phyloP scores from a whole-genome alignment of 2,113 vertebrate species.

The Megaptera novaeangliae region DNA sequence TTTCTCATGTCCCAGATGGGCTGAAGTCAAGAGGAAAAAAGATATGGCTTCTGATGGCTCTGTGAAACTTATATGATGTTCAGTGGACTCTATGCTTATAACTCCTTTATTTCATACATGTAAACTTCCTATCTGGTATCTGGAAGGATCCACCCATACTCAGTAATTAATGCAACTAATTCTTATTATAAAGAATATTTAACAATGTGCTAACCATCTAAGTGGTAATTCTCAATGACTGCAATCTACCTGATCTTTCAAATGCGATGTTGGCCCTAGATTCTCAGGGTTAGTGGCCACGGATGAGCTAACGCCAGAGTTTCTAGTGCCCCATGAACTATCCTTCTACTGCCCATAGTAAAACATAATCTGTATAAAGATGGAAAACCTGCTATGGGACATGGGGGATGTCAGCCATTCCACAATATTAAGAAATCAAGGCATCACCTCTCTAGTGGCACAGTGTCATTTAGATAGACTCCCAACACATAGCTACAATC shows the following conservation, averaged over 20 bases:
- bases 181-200: neutral
- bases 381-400: neutral
- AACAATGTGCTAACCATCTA: neutral
- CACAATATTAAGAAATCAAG: neutral
- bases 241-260: neutral
- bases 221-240: neutral
- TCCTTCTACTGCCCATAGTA: neutral
- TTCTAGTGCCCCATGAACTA: neutral
- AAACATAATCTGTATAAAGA: neutral
- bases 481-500: neutral
- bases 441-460: neutral
- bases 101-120: neutral
- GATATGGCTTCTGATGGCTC: neutral
- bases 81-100: neutral
- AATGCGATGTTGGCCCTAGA: neutral
- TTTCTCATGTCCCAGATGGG: neutral
- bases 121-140: neutral
- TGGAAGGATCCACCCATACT: neutral
- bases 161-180: neutral
- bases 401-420: neutral
- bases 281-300: neutral
- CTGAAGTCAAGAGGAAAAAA: neutral
- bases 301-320: neutral
- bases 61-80: neutral
- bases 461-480: neutral